Conservation (phyloP, 2,888 invertebrate genomes). For the Gasteruption jaculator region DNA sequence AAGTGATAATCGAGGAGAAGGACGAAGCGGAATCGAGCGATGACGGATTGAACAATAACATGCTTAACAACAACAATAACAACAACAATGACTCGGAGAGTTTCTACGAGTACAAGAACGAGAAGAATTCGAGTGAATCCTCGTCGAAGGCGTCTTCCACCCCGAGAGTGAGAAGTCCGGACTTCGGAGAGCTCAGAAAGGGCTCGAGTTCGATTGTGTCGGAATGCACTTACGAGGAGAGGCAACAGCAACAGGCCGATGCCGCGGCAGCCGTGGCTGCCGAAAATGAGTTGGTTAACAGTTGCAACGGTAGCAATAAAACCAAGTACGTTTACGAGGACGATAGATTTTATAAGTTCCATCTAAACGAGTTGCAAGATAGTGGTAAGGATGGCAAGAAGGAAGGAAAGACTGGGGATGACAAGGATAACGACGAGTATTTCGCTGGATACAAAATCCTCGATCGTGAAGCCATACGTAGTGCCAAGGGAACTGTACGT, state of each 20-base stretch:
- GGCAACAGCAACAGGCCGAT: slow-evolving; percentile 55
- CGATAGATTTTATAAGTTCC: slow-evolving; percentile 78
- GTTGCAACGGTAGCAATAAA: slow-evolving; percentile 48
- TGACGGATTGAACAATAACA: slow-evolving; percentile 11
- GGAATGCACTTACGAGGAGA: slow-evolving; percentile 67
- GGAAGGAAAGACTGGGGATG: slow-evolving; percentile 31
- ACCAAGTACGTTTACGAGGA: slow-evolving; percentile 64
- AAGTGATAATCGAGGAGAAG: neutral
- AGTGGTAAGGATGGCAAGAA: slow-evolving; percentile 49
- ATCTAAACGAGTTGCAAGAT: slow-evolving; percentile 66
- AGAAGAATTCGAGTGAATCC: too few species aligned
- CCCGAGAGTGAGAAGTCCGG: slow-evolving; percentile 36
- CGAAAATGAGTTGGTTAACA: too few species aligned
- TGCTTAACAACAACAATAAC: slow-evolving; percentile 12
- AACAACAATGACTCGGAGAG: slow-evolving; percentile 14
- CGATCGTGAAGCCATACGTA: slow-evolving; percentile 75
- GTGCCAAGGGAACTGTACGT: slow-evolving; percentile 87
- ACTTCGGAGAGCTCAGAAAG: too few species aligned
- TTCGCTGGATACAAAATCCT: slow-evolving; percentile 78
- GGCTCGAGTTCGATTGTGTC: slow-evolving; percentile 60
- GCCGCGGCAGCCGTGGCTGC: slow-evolving; percentile 29
- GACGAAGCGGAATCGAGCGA: neutral
- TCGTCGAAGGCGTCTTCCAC: slow-evolving; percentile 38
- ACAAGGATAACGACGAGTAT: slow-evolving; percentile 60
- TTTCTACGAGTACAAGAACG: slow-evolving; percentile 26